Base-by-base conservation (phyloP, 2,113 vertebrate genomes). In the Manacus vitellinus region DNA sequence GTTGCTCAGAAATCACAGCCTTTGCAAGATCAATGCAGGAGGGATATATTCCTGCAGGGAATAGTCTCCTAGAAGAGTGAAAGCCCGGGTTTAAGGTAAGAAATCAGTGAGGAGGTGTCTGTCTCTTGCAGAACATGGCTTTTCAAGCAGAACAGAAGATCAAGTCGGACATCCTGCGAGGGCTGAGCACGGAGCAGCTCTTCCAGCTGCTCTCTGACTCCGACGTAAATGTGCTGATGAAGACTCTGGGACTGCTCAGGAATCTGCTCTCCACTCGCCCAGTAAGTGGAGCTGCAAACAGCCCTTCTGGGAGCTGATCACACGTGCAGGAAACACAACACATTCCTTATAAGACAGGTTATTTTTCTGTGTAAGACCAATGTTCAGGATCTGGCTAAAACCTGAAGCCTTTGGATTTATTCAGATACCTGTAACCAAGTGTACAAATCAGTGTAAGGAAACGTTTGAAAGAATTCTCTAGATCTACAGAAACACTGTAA, bases 141-240 rank as follows among this genome's bases (percentile, higher is more conserved):
- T 99, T 99, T 98, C 99, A 99, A 98, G 99, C 99, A 0, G 99
- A 99, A 96, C 99, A 99, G 98, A 99, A 99, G 98, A 99, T 99
- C 97, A 99, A 99, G 97, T 98, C 99, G 89, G 99, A 99, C 97
- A 99, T 99, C 76, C 98, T 99, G 90, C 98, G 98, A 88, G 99
- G 99, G 93, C 97, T 99, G 97, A 99, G 99, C 62, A 99, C 99
- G n/a, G 99, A 99, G 91, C 99, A 99, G 95, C 97, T 99, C 68
- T 99, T 99, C 94, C 98, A 99, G 88, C 98, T 99, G 73, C 98
- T 99, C 41, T 99, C 99, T 22, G 99, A 99, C 98, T 99, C 99
- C 0, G 99, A 99, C 97, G 97, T 98, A 88, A 99, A 99, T 61
- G 99, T 99, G 58, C 97, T 99, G 84, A 99, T 99, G 99, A 99